Percentiles rank a stretch among this genome's conserved stretches.
Conservation (phyloP, 64 coral and sea anemone genomes). For the Stichodactyla helianthus region DNA sequence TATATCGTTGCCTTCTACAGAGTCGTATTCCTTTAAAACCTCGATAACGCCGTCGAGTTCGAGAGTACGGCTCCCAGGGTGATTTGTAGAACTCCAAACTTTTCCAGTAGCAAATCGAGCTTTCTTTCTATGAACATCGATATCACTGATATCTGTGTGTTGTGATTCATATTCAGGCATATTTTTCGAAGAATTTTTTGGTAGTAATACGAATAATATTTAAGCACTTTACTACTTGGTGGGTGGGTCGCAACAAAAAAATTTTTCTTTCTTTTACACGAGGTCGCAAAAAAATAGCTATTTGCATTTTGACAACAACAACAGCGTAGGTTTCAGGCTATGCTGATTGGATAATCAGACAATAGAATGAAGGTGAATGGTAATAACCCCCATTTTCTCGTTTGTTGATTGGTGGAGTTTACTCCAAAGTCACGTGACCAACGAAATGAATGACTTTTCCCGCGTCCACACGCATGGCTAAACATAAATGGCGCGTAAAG, state of each 20-base stretch:
- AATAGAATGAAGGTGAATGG: constrained; percentile 71
- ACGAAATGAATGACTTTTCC: constrained; percentile 88
- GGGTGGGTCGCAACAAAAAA: constrained; percentile 94
- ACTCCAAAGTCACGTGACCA: constrained; percentile 60
- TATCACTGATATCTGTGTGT: constrained; percentile 59
- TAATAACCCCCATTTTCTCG: constrained; percentile 34
- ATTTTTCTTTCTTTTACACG: constrained; percentile 89
- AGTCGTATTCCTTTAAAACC: constrained; percentile 92
- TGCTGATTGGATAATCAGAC: constrained; percentile 71
- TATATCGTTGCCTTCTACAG: constrained; percentile 87
- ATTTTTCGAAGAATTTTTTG: constrained; percentile 29
- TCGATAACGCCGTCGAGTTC: constrained; percentile 93
- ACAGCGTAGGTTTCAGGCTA: constrained; percentile 40
- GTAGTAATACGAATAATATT: not conserved
- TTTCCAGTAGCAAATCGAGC: constrained; percentile 65
- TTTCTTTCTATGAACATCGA: constrained; percentile 65
- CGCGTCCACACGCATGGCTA: constrained; percentile 47
- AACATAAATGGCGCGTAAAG: constrained; percentile 67
- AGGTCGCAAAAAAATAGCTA: constrained; percentile 93
- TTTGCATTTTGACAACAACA: constrained; percentile 99
- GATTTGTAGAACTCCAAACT: constrained; percentile 61
- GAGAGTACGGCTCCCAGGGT: constrained; percentile 65
- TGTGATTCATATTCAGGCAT: constrained; percentile 79
- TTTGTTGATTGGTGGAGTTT: constrained; percentile 75
- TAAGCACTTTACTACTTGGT: constrained; percentile 53